Evolutionary conservation across 2,888 invertebrate species (phyloP).

Genomic region (Vannuccia rotundouncinata): DNA sequence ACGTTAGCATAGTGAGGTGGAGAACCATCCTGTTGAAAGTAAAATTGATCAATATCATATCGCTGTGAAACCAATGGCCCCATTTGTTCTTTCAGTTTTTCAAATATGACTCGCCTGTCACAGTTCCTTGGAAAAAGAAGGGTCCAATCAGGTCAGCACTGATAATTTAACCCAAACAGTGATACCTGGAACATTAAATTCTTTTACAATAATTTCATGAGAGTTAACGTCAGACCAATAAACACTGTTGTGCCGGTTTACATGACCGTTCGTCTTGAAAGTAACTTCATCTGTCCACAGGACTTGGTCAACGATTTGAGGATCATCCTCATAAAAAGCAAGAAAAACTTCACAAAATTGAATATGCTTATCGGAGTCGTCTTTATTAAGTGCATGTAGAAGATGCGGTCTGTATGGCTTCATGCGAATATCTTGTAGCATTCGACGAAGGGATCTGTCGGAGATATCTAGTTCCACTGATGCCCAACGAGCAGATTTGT

Average conservation of each 20-base stretch:
- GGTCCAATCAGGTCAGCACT: slow-evolving; percentile 1
- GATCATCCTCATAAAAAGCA: background rate
- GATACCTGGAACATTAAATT: background rate
- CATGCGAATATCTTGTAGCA: background rate
- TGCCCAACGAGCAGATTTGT: background rate
- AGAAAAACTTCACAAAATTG: background rate
- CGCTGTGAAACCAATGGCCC: background rate
- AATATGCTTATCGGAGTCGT: background rate
- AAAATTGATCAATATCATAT: background rate
- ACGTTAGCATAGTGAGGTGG: background rate
- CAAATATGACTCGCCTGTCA: background rate
- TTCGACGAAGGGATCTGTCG: background rate
- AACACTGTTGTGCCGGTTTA: slow-evolving; percentile 45
- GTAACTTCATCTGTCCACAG: slow-evolving; percentile 44
- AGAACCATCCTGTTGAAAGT: background rate
- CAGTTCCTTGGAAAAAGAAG: slow-evolving; percentile 9
- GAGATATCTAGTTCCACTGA: background rate
- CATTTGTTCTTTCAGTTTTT: background rate
- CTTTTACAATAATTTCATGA: slow-evolving; percentile 35
- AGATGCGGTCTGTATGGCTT: background rate
- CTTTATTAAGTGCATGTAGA: background rate
- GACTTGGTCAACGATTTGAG: slow-evolving; percentile 34
- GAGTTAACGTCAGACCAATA: slow-evolving; percentile 45
- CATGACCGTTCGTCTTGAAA: slow-evolving; percentile 45
- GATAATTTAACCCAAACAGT: slow-evolving; percentile 4